Evolutionary conservation across 2,797 vertebrate genomes (phyloP), one percentile per base, ranked within the genome.

Genomic region (Galagoides demidoff): DNA sequence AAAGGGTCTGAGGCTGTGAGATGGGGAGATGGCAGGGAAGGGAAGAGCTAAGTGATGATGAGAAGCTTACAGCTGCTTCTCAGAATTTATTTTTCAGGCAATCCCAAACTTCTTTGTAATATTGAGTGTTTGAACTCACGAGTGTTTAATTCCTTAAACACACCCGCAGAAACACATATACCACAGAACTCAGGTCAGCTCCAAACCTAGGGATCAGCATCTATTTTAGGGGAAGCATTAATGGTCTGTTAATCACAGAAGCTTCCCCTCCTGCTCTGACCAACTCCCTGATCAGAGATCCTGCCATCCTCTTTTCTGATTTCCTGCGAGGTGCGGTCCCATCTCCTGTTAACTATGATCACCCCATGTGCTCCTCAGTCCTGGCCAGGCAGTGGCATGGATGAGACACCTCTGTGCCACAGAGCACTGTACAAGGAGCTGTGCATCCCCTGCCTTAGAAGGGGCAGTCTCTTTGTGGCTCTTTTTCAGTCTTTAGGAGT

Each of bases 11-110:
- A 73, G 43, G 29, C n/a, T 55, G 73, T 22, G 64, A 61, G 34
- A 27, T 31, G 77, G 49, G 23, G 17, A 93, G 55, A 63, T 22
- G 39, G 76, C 0, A 31, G 12, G n/a, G 27, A 45, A 49, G 23
- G n/a, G 8, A 68, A 92, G 85, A 57, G 27, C 16, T 59, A 27
- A 49, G 17, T 4, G 63, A n/a, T 3, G 17, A 64, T 14, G 45
- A 61, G 49, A 81, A 43, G 71, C n/a, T 16, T 27, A 31, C 12
- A 29, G 22, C 37, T 59, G 66, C 34, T 82, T 85, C 91, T 79
- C 68, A 90, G 70, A 79, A 66, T 37, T 71, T 39, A 31, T 31
- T 93, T 81, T 82, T 59, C n/a, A 84, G 74, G 34, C 27, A 63
- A 63, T 22, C 25, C 16, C 3, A 17, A 45, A 16, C 2, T 88